Evolutionary conservation across 2,113 vertebrate species (phyloP).

Genomic region (Chionis minor): DNA sequence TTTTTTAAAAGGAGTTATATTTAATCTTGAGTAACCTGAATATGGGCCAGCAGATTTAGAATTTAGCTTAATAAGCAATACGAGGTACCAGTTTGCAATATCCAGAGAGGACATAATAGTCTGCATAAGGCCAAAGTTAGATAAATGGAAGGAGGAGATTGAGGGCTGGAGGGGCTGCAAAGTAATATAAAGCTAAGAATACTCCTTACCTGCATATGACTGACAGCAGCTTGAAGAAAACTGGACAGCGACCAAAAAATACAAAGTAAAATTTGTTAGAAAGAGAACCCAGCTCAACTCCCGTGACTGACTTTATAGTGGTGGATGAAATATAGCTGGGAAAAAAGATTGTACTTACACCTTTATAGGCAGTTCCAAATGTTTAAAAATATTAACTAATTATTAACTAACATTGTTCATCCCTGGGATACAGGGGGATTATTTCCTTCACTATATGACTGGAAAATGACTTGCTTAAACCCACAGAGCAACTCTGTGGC

Average conservation of each 20-base stretch:
- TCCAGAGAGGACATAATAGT: neutral
- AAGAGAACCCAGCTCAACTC: neutral
- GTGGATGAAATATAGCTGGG: neutral
- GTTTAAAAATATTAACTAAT: neutral
- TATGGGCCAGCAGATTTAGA: neutral
- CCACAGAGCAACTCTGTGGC: neutral
- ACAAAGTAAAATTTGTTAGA: neutral
- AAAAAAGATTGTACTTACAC: neutral
- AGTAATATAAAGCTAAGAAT: neutral
- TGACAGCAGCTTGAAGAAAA: neutral
- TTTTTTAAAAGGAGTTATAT: neutral
- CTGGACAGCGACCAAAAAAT: neutral
- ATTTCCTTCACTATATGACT: neutral
- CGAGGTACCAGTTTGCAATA: neutral
- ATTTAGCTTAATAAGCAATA: neutral
- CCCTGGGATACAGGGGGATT: neutral
- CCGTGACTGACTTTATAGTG: neutral
- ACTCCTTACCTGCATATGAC: neutral
- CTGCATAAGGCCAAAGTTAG: neutral
- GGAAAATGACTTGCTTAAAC: neutral
- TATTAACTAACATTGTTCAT: neutral
- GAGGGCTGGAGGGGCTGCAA: neutral
- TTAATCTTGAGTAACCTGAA: neutral
- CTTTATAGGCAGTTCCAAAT: neutral
- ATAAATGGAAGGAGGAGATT: neutral